Evolutionary conservation across 2,888 invertebrate genomes (phyloP).

Genomic region (Spodoptera exigua): DNA sequence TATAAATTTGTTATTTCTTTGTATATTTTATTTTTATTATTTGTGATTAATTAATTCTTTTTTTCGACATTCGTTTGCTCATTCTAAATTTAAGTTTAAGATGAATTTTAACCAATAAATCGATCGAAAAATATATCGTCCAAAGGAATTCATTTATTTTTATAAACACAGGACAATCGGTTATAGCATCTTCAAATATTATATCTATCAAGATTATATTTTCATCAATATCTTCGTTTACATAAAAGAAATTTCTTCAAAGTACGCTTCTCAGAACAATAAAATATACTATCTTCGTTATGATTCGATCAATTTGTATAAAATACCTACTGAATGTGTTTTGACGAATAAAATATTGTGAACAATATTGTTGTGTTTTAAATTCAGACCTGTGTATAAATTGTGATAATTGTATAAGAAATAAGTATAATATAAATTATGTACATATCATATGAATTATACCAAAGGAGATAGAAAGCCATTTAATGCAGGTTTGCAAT

Average conservation of each 20-base stretch:
- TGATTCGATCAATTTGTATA: slow-evolving; percentile 50
- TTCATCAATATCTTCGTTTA: slow-evolving; percentile 3
- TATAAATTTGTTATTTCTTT: slow-evolving; percentile 1
- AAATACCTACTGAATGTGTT: slow-evolving; percentile 60
- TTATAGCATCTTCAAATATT: neutral
- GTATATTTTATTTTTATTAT: neutral
- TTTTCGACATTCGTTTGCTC: slow-evolving; percentile 22
- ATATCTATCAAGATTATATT: neutral
- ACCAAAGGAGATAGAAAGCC: too few species aligned
- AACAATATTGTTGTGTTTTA: slow-evolving; percentile 22
- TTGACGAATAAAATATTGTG: slow-evolving; percentile 59
- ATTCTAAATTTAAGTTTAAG: neutral
- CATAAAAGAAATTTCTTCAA: slow-evolving; percentile 38
- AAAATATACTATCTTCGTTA: slow-evolving; percentile 31
- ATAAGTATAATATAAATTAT: too few species aligned
- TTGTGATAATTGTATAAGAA: too few species aligned
- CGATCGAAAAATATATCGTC: too few species aligned
- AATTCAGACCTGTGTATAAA: neutral
- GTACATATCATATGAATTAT: too few species aligned
- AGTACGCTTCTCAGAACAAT: slow-evolving; percentile 50
- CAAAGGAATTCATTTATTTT: too few species aligned
- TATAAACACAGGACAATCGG: too few species aligned
- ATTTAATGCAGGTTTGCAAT: too few species aligned
- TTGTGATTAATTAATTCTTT: too few species aligned
- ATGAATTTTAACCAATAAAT: too few species aligned